Base-by-base conservation (phyloP, 2,797 vertebrate genomes). In the Potorous gilbertii region DNA sequence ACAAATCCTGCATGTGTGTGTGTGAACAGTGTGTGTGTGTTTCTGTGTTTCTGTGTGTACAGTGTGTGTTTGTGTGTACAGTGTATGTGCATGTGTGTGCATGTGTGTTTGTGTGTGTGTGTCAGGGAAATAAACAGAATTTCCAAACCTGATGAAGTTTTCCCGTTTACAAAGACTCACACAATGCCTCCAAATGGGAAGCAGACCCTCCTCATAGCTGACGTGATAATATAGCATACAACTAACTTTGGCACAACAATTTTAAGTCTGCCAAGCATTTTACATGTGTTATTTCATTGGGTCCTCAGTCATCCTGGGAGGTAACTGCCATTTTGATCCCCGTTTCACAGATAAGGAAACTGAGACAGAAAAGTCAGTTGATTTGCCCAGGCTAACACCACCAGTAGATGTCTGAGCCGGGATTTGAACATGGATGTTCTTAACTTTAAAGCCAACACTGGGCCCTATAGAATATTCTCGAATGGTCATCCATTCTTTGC, bases 101-200 rank as follows among this genome's bases (percentile, higher is more conserved):
- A 8, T 9, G 24, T 56, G 56, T 5, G 24, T 56, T 24, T 57
- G 6, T 1, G 28, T 57, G 56, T 29, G 56, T 29, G 57, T 29
- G 27, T 59, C 34, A 1, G 12, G 62, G 5, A 66, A 66, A n/a
- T 14, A 5, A 4, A 13, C 59, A 66, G 62, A 34, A 34, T 66
- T 34, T n/a, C 34, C 62, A 16, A 10, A 66, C 34, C 12, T n/a
- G 62, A 0, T 16, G 14, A 34, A 16, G 59, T 31, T 29, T 11
- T 31, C 59, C 31, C 59, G 13, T 13, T 13, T 34, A 62, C 12
- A 62, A 62, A 34, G 59, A 62, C 28, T 31, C 29, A 62, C 31
- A 34, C 13, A 0, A n/a, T 16, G 1, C 62, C 2, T 5, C 14
- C 0, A 14, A n/a, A n/a, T n/a, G 13, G 31, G 34, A 14, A n/a